Evolutionary conservation across 2,888 invertebrate species (phyloP).

Genomic region (Pycnomerus fuliginosus): DNA sequence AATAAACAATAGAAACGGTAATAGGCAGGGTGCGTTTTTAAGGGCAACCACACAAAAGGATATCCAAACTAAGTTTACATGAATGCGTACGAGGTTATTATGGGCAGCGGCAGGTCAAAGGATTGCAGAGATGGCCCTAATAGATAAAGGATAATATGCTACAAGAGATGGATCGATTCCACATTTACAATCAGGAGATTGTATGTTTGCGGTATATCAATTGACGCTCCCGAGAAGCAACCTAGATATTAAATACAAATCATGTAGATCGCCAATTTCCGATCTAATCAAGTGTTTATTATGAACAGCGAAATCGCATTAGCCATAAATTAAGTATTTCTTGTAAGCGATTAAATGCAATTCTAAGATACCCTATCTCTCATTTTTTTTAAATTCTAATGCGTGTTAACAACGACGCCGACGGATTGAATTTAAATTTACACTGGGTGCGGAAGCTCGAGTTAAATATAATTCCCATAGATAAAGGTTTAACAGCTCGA

Average conservation of each 20-base stretch:
- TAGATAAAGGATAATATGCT: conserved; percentile 27
- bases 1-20: too few species aligned
- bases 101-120: conserved; percentile 28
- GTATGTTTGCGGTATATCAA: conserved; percentile 23
- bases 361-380: conserved; percentile 9
- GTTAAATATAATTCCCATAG: too few species aligned
- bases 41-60: too few species aligned
- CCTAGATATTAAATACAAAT: too few species aligned
- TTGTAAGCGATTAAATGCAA: conserved; percentile 5
- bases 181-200: conserved; percentile 24
- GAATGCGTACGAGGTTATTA: conserved; percentile 21
- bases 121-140: conserved; percentile 27
- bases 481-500: too few species aligned
- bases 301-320: conserved; percentile 8
- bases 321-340: too few species aligned
- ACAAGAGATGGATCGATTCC: conserved; percentile 27
- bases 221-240: too few species aligned
- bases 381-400: conserved; percentile 6
- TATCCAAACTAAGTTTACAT: conserved; percentile 15
- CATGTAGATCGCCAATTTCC: too few species aligned
- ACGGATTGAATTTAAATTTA: too few species aligned
- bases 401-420: conserved; percentile 17
- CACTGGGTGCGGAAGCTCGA: too few species aligned
- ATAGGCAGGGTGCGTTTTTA: too few species aligned
- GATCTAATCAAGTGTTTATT: conserved; percentile 7